A percentile compares a stretch with the other conserved stretches of the same genome.
Conservation (phyloP, 2,113 vertebrate species). For the Lota lota region DNA sequence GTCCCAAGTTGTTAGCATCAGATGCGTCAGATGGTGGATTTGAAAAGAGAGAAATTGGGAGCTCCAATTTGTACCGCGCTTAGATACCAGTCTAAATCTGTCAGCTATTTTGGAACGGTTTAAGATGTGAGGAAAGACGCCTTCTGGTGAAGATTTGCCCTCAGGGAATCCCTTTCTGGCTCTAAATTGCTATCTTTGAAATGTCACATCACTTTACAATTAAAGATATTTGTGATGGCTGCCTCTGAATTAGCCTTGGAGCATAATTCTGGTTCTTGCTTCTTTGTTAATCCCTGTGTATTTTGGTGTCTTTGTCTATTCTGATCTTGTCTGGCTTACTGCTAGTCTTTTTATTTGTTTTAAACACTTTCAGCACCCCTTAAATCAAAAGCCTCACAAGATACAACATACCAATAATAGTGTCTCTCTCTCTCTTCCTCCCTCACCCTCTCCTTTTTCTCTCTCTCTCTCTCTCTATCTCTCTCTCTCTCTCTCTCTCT, state of each 20-base stretch:
- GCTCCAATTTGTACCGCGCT: background rate
- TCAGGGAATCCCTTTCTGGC: background rate
- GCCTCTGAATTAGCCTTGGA: background rate
- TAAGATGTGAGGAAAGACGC: background rate
- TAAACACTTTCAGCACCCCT: background rate
- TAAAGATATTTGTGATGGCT: background rate
- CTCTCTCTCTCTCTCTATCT: background rate
- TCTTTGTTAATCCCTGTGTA: background rate
- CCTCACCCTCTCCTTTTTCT: background rate
- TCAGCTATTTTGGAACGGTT: background rate
- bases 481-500: background rate
- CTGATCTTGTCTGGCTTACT: background rate
- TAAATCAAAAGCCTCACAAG: background rate
- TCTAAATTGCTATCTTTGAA: constrained; percentile 1
- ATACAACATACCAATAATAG: background rate
- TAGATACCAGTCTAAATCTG: constrained; percentile 2
- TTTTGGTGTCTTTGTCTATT: background rate
- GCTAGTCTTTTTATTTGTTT: background rate
- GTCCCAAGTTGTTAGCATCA: background rate
- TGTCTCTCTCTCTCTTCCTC: background rate
- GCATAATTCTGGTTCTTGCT: background rate
- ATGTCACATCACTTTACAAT: constrained; percentile 3
- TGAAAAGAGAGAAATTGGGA: background rate
- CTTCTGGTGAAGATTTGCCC: background rate
- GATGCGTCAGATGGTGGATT: background rate